These are phyloP conservation scores for Holothuria leucospilota DNA, from an alignment of 53 echinoderm and acorn worm species.

Conservation along the genomic window DNA sequence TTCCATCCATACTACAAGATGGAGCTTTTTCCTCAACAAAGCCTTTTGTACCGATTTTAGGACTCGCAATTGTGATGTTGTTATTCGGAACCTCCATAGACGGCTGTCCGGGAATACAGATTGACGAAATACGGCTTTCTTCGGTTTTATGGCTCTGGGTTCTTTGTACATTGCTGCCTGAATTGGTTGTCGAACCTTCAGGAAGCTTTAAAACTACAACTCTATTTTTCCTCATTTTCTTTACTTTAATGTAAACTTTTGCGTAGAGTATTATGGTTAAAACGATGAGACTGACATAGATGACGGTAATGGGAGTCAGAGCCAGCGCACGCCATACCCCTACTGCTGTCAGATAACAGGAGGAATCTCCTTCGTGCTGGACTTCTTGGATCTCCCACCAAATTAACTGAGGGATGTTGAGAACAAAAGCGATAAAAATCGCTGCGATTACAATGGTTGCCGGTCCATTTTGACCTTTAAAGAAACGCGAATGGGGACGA, in stretches of 20 bases:
- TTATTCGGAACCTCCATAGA: no score
- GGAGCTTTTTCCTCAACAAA: no score
- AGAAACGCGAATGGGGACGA: background rate
- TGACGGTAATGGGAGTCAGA: background rate
- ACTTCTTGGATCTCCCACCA: slow-evolving; percentile 16
- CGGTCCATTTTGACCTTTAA: background rate
- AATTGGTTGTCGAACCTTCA: background rate
- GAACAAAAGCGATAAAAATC: background rate
- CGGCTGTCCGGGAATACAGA: no score
- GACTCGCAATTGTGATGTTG: no score
- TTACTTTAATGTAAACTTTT: background rate
- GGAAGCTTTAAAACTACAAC: background rate
- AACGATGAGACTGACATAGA: background rate
- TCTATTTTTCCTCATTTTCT: background rate
- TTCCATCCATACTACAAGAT: no score
- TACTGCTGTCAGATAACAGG: background rate
- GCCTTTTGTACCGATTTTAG: no score
- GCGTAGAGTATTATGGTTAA: slow-evolving; percentile 3
- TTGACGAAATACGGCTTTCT: no score
- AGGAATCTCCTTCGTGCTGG: background rate
- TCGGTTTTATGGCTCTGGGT: no score
- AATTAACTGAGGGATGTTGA: slow-evolving; percentile 22
- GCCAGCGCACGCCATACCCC: background rate
- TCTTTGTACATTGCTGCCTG: background rate
- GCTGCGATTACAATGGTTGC: background rate